Base-by-base conservation (phyloP, 1,140 invertebrate genomes). In the Lordiphosa collinella region DNA sequence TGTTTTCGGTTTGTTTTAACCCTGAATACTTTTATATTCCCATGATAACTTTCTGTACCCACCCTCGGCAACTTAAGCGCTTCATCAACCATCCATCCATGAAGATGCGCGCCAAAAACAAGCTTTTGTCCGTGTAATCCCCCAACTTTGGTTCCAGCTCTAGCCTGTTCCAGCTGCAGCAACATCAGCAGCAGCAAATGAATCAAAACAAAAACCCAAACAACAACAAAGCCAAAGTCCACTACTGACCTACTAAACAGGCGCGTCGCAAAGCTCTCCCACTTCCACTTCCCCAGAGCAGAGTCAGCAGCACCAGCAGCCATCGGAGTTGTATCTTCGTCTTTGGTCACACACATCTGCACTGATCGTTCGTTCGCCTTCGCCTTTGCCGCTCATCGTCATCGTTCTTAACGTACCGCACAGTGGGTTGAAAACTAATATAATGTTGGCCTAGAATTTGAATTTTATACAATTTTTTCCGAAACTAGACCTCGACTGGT, bases 241-340 rank as follows among this genome's bases (percentile, higher is more conserved):
- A 87, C 84, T 80, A 87, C 84, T 87, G 84, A 87, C 84, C 84
- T 85, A 87, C 84, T 87, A 87, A 86, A 59, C 63, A 60, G 63
- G 34, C 70, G 56, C 58, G 58, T 61, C 58, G 53, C 76, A 41
- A 43, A 60, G 49, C n/a, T 44, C 61, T 56, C 51, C 56, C 66
- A 55, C 60, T 53, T 58, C 60, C 13, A 58, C 61, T 56, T 40
- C 22, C 64, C 44, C 56, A 44, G 54, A 64, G 48, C 65, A 10
- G 13, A 49, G 18, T 13, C 43, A 31, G 37, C 22, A n/a, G 41
- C 29, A 22, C 16, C 11, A 49, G 43, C 16, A 34, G 52, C 52
- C 7, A 16, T 31, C 47, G 11, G 51, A 63, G 46, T 32, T 38
- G 22, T 32, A 25, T 34, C 13, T 36, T 41, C 43, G 11, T 34